Percentiles rank a stretch among this genome's conserved stretches.
phyloP scores from a whole-genome alignment of 2,797 vertebrate genomes.

The Emys orbicularis region DNA sequence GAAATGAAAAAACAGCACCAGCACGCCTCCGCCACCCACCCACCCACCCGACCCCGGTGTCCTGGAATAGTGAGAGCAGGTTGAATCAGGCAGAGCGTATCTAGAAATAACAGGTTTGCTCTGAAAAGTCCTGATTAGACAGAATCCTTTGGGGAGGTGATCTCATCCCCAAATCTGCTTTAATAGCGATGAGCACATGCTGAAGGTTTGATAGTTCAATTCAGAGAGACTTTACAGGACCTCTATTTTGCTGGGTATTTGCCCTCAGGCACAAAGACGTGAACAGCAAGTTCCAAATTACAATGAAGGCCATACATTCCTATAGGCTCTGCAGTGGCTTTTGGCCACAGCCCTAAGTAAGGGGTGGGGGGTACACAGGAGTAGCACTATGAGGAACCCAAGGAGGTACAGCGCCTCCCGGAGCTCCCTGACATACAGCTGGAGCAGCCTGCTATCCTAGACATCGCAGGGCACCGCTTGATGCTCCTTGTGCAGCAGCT shows the following conservation, averaged over 20 bases:
- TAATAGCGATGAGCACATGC: not conserved
- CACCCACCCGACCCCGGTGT: too few relatives aligned
- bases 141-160: not conserved
- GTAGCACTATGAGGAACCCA: not conserved
- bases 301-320: not conserved
- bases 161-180: not conserved
- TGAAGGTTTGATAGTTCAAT: not conserved
- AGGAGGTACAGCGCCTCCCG: too few relatives aligned
- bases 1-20: not conserved
- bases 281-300: not conserved
- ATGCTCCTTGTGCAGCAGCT: too few relatives aligned
- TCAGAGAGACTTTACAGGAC: not conserved
- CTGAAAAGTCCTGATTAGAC: not conserved
- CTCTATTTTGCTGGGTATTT: not conserved
- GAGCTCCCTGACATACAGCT: too few relatives aligned
- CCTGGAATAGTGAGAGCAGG: not conserved
- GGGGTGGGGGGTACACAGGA: not conserved
- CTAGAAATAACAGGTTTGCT: not conserved
- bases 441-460: too few relatives aligned
- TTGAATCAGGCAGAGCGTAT: not conserved
- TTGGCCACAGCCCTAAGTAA: not conserved
- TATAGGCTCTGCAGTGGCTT: too few relatives aligned
- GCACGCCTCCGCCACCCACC: too few relatives aligned
- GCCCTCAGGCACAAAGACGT: too few relatives aligned
- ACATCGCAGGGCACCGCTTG: too few relatives aligned